Conservation (phyloP, 2,113 vertebrate species). For the Aviceda subcristata region DNA sequence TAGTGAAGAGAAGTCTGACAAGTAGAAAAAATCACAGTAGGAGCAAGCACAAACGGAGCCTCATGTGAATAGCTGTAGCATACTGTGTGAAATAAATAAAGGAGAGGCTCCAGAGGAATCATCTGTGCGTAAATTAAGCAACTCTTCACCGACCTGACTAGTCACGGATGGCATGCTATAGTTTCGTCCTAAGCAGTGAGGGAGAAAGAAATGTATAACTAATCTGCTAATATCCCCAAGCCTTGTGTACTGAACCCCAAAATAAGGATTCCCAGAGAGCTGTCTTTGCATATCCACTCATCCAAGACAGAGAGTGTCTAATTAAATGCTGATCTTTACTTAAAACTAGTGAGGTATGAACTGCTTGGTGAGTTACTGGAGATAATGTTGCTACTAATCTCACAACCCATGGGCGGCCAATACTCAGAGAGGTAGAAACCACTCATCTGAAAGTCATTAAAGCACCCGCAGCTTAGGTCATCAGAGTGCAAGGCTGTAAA, state of each 20-base stretch:
- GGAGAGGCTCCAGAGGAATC: not conserved
- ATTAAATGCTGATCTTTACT: constrained; percentile 1
- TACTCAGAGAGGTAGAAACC: not conserved
- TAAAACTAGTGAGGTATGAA: not conserved
- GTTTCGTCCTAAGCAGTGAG: not conserved
- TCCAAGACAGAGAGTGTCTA: not conserved
- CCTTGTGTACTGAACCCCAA: not conserved
- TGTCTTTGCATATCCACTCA: not conserved
- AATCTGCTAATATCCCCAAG: not conserved
- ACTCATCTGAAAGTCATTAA: not conserved
- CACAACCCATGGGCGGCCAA: not conserved
- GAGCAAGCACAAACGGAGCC: not conserved
- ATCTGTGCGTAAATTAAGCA: not conserved
- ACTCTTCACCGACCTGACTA: not conserved
- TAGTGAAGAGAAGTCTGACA: not conserved
- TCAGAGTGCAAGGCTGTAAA: not conserved
- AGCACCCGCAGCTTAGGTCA: fast-evolving
- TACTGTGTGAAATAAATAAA: not conserved
- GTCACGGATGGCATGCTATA: not conserved
- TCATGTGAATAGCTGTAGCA: not conserved
- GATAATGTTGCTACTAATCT: not conserved
- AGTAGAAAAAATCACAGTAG: not conserved
- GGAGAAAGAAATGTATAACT: not conserved
- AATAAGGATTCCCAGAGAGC: not conserved
- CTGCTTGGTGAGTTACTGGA: not conserved